phyloP scores from a whole-genome alignment of 2,797 vertebrate species.

The Crocidura indochinensis region DNA sequence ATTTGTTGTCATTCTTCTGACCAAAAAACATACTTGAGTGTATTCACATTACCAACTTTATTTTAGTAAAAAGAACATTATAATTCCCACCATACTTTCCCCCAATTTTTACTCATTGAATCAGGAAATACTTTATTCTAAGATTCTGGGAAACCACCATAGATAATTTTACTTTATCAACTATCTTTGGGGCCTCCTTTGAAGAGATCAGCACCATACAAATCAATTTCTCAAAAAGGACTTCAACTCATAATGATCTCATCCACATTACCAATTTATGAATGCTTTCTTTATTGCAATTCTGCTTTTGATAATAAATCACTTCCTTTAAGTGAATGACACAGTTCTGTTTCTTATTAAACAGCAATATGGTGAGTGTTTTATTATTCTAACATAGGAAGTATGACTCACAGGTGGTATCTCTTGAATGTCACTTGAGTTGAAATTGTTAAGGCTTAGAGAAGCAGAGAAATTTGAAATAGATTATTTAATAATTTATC shows the following conservation, averaged over 20 bases:
- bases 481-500: neutral
- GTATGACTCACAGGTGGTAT: neutral
- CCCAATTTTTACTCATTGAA: neutral
- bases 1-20: too few relatives aligned
- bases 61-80: neutral
- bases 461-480: neutral
- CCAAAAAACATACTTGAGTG: too few relatives aligned
- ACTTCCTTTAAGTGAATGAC: neutral
- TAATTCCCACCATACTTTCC: neutral
- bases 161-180: neutral
- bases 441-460: neutral
- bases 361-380: neutral
- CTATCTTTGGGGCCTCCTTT: neutral
- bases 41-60: too few relatives aligned
- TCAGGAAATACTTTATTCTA: neutral
- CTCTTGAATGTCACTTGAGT: neutral
- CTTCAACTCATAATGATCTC: rapidly evolving
- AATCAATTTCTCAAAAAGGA: neutral
- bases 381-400: neutral
- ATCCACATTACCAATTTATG: neutral
- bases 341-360: neutral
- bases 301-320: neutral
- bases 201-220: neutral
- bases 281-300: neutral
- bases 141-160: neutral